These are phyloP conservation scores for Drosophila pseudoananassae DNA, from an alignment of 1,140 invertebrate genomes.

Conservation along the genomic window DNA sequence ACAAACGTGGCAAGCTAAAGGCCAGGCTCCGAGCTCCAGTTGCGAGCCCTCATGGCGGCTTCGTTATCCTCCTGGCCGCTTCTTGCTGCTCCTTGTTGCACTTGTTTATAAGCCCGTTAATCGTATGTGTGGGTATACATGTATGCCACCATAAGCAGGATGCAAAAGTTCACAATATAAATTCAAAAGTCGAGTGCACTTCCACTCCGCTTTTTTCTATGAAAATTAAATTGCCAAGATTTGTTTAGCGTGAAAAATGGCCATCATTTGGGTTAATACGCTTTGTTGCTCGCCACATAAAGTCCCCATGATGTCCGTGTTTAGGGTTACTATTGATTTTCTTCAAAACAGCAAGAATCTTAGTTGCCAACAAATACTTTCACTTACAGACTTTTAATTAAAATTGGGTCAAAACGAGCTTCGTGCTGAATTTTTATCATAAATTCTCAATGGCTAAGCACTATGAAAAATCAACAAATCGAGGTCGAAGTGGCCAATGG, in stretches of 20 bases:
- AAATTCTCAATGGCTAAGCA: conserved; percentile 51
- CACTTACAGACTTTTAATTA: conserved; percentile 47
- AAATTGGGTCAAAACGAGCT: conserved; percentile 31
- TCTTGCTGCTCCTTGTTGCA: conserved; percentile 35
- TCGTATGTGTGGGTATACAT: conserved; percentile 46
- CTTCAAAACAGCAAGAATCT: not conserved
- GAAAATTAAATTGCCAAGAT: conserved; percentile 41
- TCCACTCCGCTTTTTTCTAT: conserved; percentile 9
- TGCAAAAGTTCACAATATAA: conserved; percentile 71
- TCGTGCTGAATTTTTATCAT: conserved; percentile 49
- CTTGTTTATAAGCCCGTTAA: conserved; percentile 78
- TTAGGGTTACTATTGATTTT: conserved; percentile 4
- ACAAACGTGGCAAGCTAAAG: conserved; percentile 74
- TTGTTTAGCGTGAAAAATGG: conserved; percentile 46
- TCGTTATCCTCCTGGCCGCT: conserved; percentile 12
- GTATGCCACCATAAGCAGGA: conserved; percentile 49
- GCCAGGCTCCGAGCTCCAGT: conserved; percentile 13
- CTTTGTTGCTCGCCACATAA: not conserved
- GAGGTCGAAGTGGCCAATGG: conserved; percentile 9
- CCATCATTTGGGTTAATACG: conserved; percentile 38
- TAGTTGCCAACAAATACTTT: conserved; percentile 39
- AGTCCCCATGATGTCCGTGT: not conserved
- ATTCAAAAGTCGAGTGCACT: conserved; percentile 67
- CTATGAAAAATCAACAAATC: conserved; percentile 39
- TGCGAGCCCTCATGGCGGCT: not conserved